Percentiles rank a stretch among this genome's conserved stretches.
phyloP scores from a whole-genome alignment of 2,888 invertebrate genomes.

The Drosophila recens region DNA sequence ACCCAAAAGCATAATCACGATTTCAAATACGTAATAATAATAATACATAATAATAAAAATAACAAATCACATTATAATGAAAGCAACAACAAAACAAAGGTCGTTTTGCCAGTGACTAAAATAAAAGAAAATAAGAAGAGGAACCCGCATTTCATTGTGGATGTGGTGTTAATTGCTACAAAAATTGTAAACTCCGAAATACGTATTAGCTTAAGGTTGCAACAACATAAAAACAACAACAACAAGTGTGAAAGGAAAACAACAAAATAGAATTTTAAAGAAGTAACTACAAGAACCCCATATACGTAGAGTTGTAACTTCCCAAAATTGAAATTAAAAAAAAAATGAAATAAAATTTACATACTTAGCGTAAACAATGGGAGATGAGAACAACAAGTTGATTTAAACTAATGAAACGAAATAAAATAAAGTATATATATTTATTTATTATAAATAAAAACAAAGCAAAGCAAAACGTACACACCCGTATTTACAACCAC shows the following conservation, averaged over 20 bases:
- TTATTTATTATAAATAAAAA: slow-evolving; percentile 64
- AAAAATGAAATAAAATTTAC: slow-evolving; percentile 31
- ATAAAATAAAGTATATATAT: slow-evolving; percentile 53
- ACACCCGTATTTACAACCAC: slow-evolving; percentile 69
- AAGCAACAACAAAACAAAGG: slow-evolving; percentile 51
- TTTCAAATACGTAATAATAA: slow-evolving; percentile 80
- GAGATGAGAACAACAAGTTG: slow-evolving; percentile 54
- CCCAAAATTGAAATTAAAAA: slow-evolving; percentile 63
- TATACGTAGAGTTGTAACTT: slow-evolving; percentile 78
- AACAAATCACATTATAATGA: slow-evolving; percentile 27
- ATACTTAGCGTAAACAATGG: slow-evolving; percentile 47
- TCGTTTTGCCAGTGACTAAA: slow-evolving; percentile 83
- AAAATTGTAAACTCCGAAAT: slow-evolving; percentile 72
- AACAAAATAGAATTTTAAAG: slow-evolving; percentile 12
- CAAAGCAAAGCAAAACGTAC: slow-evolving; percentile 52
- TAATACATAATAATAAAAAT: slow-evolving; percentile 17
- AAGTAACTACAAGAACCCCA: slow-evolving; percentile 56
- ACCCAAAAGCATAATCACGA: slow-evolving; percentile 79
- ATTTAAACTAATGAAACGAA: slow-evolving; percentile 51
- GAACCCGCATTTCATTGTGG: slow-evolving; percentile 11
- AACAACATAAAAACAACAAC: slow-evolving; percentile 66
- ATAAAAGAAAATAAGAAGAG: slow-evolving; percentile 27
- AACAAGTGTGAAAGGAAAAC: slow-evolving; percentile 16
- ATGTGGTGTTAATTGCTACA: slow-evolving; percentile 32
- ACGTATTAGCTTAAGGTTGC: slow-evolving; percentile 85